Base-by-base conservation (phyloP, 2,797 vertebrate species). In the Sebastes iracundus region DNA sequence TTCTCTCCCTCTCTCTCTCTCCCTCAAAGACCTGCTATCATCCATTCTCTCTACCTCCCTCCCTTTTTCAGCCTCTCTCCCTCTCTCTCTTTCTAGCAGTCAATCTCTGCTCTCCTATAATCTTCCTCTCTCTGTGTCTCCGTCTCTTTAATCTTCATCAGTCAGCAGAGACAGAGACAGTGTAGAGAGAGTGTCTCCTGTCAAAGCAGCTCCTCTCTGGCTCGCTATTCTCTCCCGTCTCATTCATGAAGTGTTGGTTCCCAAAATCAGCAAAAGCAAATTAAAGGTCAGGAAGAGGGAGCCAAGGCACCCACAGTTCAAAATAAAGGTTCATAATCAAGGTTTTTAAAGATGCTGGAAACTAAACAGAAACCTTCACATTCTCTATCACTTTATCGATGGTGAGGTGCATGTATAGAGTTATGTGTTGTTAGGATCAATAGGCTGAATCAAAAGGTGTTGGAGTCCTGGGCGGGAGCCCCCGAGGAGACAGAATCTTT, bases 1-100 rank as follows among this genome's bases (percentile, higher is more conserved):
- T 99, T 94, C 93, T 96, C 96, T 96, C 95, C 94, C 95, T 95
- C 93, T 95, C 94, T 95, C 94, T 94, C 90, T 95, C 94, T 60
- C 84, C 84, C 75, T 77, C 80, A 72, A 49, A 68, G 74, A n/a
- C 78, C 77, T 77, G 75, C 83, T 87, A 77, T 84, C 86, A 86
- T 69, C 60, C 65, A 28, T 83, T 70, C 81, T 87, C 84, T 85
- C 80, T 88, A 66, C 61, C 78, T 76, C 79, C 70, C 82, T 87
- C 80, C 59, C 79, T 80, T 74, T 76, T 74, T 82, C 68, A 66
- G 76, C 65, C 76, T 82, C 74, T 83, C 66, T 68, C 58, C 72
- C 65, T 69, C 72, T 68, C 74, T 72, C 67, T 77, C 73, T 86
- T 72, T 89, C 66, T 76, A 75, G 66, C 90, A 91, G 87, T 94